phyloP scores from a whole-genome alignment of 2,113 vertebrate genomes.

The Dicrurus megarhynchus region DNA sequence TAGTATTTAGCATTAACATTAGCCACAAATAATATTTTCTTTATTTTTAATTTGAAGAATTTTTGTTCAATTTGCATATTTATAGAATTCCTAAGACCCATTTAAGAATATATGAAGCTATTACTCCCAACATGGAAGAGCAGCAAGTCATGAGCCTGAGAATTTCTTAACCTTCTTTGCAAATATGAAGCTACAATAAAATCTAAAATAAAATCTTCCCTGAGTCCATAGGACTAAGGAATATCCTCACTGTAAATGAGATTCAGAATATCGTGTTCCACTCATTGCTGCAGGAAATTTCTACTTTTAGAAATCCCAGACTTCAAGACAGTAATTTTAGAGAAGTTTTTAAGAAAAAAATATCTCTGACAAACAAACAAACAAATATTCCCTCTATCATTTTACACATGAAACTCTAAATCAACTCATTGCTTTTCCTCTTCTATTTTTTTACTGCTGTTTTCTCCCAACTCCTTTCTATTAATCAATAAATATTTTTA shows the following conservation, averaged over 20 bases:
- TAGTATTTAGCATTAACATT: neutral
- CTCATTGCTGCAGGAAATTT: neutral
- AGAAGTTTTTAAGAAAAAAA: neutral
- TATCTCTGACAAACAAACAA: neutral
- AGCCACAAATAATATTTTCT: neutral
- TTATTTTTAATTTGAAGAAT: neutral
- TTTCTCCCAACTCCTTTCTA: neutral
- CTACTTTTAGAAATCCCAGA: neutral
- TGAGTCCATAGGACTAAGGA: neutral
- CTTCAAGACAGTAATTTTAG: neutral
- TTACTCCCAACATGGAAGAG: neutral
- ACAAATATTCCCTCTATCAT: neutral
- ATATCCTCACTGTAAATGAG: neutral
- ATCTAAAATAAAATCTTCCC: conserved; percentile 28
- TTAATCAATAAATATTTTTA: conserved; percentile 11
- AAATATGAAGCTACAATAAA: neutral
- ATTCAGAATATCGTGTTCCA: neutral
- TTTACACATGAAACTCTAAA: neutral
- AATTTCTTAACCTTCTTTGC: neutral
- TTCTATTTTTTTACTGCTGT: neutral
- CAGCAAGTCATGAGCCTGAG: neutral
- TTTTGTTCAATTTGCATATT: neutral
- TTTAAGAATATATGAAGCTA: neutral
- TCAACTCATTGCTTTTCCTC: neutral
- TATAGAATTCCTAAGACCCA: neutral